phyloP scores from a whole-genome alignment of 1,140 invertebrate genomes.

The Leptinotarsa lineolata region DNA sequence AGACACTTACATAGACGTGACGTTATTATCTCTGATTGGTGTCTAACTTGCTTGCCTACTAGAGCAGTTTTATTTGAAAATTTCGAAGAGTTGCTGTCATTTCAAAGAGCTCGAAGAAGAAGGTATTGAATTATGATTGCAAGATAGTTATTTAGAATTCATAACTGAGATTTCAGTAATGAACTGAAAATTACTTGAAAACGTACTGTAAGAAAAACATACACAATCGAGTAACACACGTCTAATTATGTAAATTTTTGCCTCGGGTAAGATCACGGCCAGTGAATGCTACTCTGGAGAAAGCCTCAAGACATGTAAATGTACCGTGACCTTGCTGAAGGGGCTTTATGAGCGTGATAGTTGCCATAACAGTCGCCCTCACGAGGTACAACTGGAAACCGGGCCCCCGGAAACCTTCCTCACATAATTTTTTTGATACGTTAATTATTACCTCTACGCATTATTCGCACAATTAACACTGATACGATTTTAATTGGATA shows the following conservation, averaged over 20 bases:
- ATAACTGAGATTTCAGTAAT: too few relatives aligned
- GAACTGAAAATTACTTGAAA: too few relatives aligned
- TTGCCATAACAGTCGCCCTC: constrained; percentile 29
- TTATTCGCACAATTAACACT: background rate
- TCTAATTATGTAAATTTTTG: background rate
- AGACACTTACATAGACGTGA: too few relatives aligned
- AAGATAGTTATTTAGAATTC: too few relatives aligned
- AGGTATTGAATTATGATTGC: too few relatives aligned
- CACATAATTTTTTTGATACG: background rate
- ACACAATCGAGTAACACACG: too few relatives aligned
- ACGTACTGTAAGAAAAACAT: too few relatives aligned
- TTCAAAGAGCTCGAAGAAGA: too few relatives aligned
- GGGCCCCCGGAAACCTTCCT: constrained; percentile 29
- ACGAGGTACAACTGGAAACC: constrained; percentile 29
- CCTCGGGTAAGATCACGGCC: constrained; percentile 45
- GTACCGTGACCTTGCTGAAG: constrained; percentile 44
- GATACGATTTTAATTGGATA: background rate
- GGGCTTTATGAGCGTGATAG: constrained; percentile 30
- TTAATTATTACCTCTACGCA: background rate
- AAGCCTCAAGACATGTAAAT: constrained; percentile 41
- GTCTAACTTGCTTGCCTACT: too few relatives aligned
- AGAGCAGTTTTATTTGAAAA: too few relatives aligned
- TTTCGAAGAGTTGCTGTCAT: too few relatives aligned
- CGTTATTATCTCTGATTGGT: too few relatives aligned
- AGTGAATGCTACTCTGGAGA: constrained; percentile 34